phyloP scores from a whole-genome alignment of 2,888 invertebrate species.

The Imbricaverruca yamaguchii region DNA sequence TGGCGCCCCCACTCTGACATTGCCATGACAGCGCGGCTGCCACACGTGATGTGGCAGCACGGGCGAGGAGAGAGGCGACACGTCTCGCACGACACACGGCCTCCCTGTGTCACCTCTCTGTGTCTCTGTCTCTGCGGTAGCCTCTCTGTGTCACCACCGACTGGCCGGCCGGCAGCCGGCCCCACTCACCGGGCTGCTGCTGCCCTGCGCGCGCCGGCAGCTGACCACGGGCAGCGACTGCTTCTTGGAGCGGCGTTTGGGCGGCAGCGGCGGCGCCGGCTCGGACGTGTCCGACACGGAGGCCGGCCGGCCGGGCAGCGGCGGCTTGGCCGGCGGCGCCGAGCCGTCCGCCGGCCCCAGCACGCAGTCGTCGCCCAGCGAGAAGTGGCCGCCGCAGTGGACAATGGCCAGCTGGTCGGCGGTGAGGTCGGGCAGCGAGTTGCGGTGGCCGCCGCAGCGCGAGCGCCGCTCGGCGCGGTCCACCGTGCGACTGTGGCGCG shows the following conservation, averaged over 20 bases:
- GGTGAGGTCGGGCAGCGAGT: slow-evolving; percentile 17
- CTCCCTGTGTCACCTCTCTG: no score
- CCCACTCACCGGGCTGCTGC: neutral
- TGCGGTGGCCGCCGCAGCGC: neutral
- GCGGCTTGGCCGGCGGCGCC: neutral
- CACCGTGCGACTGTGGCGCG: slow-evolving; percentile 14
- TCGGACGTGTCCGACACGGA: slow-evolving; percentile 1
- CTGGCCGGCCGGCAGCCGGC: no score
- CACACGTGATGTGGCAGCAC: no score
- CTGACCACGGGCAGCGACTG: neutral
- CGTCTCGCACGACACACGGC: neutral
- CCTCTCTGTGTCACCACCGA: neutral
- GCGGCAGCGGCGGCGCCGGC: slow-evolving; percentile 9
- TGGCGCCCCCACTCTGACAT: no score
- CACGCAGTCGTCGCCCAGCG: slow-evolving; percentile 7
- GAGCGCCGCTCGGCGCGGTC: slow-evolving; percentile 14
- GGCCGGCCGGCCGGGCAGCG: slow-evolving; percentile 9
- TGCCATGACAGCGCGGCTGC: no score
- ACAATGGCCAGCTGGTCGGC: slow-evolving; percentile 1
- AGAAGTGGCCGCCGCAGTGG: slow-evolving; percentile 12
- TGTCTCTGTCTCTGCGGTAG: neutral
- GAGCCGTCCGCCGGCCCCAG: neutral
- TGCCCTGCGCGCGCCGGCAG: neutral
- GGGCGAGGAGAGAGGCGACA: no score
- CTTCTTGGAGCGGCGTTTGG: slow-evolving; percentile 17